Evolutionary conservation across 2,888 invertebrate genomes (phyloP).

Genomic region (Drosophila merina): DNA sequence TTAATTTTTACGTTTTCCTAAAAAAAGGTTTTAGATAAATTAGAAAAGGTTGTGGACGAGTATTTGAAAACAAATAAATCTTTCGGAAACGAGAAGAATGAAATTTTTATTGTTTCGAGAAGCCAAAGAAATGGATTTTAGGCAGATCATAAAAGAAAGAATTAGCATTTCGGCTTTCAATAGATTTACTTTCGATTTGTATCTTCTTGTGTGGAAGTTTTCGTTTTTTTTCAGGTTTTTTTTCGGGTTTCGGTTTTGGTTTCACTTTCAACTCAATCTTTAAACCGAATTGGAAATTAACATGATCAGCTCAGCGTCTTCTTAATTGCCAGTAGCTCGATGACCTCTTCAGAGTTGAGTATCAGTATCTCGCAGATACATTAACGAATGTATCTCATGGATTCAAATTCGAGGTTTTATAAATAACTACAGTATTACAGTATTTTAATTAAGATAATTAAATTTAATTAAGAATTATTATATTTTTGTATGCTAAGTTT

Average conservation of each 20-base stretch:
- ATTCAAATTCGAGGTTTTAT: slow-evolving; percentile 20
- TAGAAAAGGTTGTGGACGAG: not conserved
- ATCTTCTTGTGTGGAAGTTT: not conserved
- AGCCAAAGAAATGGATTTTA: not conserved
- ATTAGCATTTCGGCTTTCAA: slow-evolving; percentile 6
- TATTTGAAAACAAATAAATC: not conserved
- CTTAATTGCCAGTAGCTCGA: slow-evolving; percentile 45
- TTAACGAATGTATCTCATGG: slow-evolving; percentile 12
- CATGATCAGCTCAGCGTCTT: slow-evolving; percentile 32
- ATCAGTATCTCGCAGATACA: slow-evolving; percentile 7
- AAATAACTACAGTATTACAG: not conserved
- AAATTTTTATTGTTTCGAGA: not conserved
- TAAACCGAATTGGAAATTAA: slow-evolving; percentile 20
- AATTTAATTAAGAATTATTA: not conserved
- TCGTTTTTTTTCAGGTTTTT: slow-evolving; percentile 25
- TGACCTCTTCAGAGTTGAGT: slow-evolving; percentile 22
- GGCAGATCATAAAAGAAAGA: not conserved
- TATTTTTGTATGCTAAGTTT: not conserved
- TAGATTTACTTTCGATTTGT: slow-evolving; percentile 28
- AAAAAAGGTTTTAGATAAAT: not conserved
- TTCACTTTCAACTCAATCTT: slow-evolving; percentile 37
- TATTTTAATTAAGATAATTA: not conserved
- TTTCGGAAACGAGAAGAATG: not conserved
- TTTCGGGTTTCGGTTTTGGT: slow-evolving; percentile 27
- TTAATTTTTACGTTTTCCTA: too few relatives aligned